These are phyloP conservation scores for Anabas testudineus DNA, from an alignment of 2,797 vertebrate species.

Conservation along the genomic window DNA sequence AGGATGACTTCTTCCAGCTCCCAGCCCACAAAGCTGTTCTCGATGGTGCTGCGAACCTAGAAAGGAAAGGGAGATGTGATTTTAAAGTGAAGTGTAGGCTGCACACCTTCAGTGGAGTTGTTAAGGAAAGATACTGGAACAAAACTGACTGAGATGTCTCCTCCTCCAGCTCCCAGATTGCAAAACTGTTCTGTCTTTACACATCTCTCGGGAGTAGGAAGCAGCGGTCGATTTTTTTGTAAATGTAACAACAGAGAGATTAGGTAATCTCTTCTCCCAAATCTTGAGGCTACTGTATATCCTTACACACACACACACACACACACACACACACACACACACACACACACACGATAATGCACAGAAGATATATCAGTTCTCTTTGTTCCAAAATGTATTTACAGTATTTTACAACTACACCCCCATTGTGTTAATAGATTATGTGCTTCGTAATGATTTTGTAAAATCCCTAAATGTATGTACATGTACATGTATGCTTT, in stretches of 20 bases:
- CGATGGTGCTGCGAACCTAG: slow-evolving; percentile 94
- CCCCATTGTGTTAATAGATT: no score
- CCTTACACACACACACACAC: slow-evolving; percentile 1
- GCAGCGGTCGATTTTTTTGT: slow-evolving; percentile 24
- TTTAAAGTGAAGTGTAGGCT: slow-evolving; percentile 71
- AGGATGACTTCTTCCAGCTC: slow-evolving; percentile 97
- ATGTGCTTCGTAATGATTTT: no score
- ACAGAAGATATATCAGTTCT: no score
- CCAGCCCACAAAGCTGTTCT: slow-evolving; percentile 99
- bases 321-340: no score
- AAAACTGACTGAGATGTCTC: slow-evolving; percentile 59
- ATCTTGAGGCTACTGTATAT: slow-evolving; percentile 10
- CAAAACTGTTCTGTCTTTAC: slow-evolving; percentile 53
- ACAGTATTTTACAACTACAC: no score
- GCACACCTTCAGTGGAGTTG: slow-evolving; percentile 60
- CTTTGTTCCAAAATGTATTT: no score
- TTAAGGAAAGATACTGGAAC: slow-evolving; percentile 52
- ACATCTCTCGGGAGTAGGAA: slow-evolving; percentile 42
- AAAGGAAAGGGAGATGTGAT: slow-evolving; percentile 43
- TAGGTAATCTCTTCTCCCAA: slow-evolving; percentile 40
- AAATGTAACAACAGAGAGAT: slow-evolving; percentile 27
- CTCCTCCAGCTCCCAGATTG: slow-evolving; percentile 54
- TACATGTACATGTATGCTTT: no score
- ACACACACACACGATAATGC: no score
- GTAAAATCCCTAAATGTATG: no score